Evolutionary conservation across 92 coral and sea anemone species (phyloP), one percentile per base, ranked within the genome.

Genomic region (Actinernus sp.): DNA sequence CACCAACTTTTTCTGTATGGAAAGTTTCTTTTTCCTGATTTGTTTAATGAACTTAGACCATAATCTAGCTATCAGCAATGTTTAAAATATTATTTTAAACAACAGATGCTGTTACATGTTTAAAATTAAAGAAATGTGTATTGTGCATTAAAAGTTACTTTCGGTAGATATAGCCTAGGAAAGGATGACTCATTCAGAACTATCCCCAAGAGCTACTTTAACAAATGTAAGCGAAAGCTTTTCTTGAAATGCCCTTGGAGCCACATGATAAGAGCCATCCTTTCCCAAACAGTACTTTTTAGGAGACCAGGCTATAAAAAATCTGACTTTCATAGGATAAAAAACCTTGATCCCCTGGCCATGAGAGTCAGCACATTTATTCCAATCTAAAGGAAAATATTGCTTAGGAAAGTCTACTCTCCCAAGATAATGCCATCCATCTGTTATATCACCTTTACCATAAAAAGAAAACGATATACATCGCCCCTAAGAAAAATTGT

Each of bases 141-240:
- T n/a, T n/a, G n/a, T n/a, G n/a, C n/a, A n/a, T n/a, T n/a, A n/a
- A n/a, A n/a, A n/a, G n/a, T n/a, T n/a, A n/a, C n/a, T n/a, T n/a
- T n/a, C n/a, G 24, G 10, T 49, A 24, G 16, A 49, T 29, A 33
- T 49, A 24, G n/a, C n/a, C n/a, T n/a, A n/a, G n/a, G n/a, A n/a
- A n/a, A n/a, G n/a, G n/a, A n/a, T n/a, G n/a, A n/a, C n/a, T n/a
- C n/a, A n/a, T n/a, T n/a, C n/a, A n/a, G n/a, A n/a, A n/a, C 27
- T 24, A 71, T 71, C 78, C 13, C 78, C 68, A 45, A 71, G 49
- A 49, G 88, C 88, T 19, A 72, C 88, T 32, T 55, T 81, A 26
- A 71, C 40, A 55, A 81, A 62, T 46, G 64, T 31, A 32, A 81
- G 37, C 29, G 88, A 26, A 10, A 81, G 19, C 40, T 81, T 73